A percentile compares a stretch with the other conserved stretches of the same genome.
Evolutionary conservation across 2,888 invertebrate species (phyloP).

Genomic region (Drosophila mimetica): DNA sequence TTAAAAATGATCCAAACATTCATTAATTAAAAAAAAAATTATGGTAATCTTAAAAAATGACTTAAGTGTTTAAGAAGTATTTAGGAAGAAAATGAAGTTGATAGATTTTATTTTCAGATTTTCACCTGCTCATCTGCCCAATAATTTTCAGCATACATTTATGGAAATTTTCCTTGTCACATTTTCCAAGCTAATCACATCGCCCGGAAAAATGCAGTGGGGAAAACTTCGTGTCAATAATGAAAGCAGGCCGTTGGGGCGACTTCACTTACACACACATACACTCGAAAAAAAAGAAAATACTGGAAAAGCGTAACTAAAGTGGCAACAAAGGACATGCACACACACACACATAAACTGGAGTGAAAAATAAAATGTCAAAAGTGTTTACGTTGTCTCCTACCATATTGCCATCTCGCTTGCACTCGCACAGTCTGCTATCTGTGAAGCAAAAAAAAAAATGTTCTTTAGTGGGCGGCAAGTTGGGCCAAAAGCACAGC

Average conservation of each 20-base stretch:
- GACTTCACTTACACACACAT: slow-evolving; percentile 28
- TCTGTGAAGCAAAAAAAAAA: slow-evolving; percentile 49
- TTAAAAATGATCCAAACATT: too few relatives aligned
- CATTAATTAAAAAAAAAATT: too few relatives aligned
- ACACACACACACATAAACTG: slow-evolving; percentile 46
- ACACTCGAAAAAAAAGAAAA: slow-evolving; percentile 2
- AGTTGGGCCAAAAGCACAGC: slow-evolving; percentile 41
- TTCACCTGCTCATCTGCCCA: neutral
- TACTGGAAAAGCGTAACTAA: slow-evolving; percentile 32
- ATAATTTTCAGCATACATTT: neutral
- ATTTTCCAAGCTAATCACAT: slow-evolving; percentile 16
- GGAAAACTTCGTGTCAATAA: slow-evolving; percentile 56
- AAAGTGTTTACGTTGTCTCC: slow-evolving; percentile 74
- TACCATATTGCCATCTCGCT: slow-evolving; percentile 2
- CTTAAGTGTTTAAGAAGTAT: too few relatives aligned
- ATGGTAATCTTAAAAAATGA: too few relatives aligned
- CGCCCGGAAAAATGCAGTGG: slow-evolving; percentile 42
- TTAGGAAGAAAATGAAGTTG: too few relatives aligned
- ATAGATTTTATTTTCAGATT: too few relatives aligned
- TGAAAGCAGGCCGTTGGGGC: slow-evolving; percentile 28
- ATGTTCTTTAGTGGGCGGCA: slow-evolving; percentile 54
- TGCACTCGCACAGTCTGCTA: slow-evolving; percentile 32
- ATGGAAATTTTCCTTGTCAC: slow-evolving; percentile 8
- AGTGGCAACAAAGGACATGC: slow-evolving; percentile 59
- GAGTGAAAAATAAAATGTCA: slow-evolving; percentile 78